phyloP scores from a whole-genome alignment of 2,888 invertebrate genomes.

The Gandaritis pyraliata region DNA sequence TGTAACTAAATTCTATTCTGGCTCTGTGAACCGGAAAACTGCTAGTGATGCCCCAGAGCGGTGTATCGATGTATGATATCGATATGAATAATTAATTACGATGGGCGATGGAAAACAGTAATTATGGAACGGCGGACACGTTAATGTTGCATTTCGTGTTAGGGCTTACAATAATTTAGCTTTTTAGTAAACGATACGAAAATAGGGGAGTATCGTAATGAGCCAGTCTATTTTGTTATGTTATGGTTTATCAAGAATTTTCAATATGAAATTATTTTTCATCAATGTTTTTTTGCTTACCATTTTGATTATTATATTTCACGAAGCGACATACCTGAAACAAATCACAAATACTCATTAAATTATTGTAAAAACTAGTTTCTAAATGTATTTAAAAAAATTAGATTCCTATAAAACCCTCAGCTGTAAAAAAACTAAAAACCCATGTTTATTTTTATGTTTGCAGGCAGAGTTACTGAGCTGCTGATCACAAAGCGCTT shows the following conservation, averaged over 20 bases:
- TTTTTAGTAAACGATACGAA: constrained; percentile 5
- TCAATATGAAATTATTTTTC: neutral
- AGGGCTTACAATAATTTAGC: constrained; percentile 5
- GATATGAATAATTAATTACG: constrained; percentile 28
- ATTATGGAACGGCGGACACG: constrained; percentile 22
- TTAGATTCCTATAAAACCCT: too few species aligned
- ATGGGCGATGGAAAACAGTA: constrained; percentile 25
- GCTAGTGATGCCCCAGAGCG: constrained; percentile 42
- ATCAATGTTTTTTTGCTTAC: neutral
- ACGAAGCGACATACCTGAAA: constrained; percentile 14
- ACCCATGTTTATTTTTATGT: too few species aligned
- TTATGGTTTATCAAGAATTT: too few species aligned
- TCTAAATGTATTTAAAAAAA: too few species aligned
- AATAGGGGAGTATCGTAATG: neutral
- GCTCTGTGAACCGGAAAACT: constrained; percentile 65
- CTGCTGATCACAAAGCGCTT: too few species aligned
- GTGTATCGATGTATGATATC: constrained; percentile 20
- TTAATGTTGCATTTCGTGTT: constrained; percentile 6
- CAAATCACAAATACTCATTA: constrained; percentile 3
- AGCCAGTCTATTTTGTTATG: too few species aligned
- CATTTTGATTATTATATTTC: neutral
- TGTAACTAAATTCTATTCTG: constrained; percentile 67
- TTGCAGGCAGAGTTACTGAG: too few species aligned
- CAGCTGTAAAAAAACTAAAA: too few species aligned
- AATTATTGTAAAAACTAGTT: neutral